A percentile compares a stretch with the other conserved stretches of the same genome.
Evolutionary conservation across 2,888 invertebrate genomes (phyloP).

Genomic region (Fragum whitleyi): DNA sequence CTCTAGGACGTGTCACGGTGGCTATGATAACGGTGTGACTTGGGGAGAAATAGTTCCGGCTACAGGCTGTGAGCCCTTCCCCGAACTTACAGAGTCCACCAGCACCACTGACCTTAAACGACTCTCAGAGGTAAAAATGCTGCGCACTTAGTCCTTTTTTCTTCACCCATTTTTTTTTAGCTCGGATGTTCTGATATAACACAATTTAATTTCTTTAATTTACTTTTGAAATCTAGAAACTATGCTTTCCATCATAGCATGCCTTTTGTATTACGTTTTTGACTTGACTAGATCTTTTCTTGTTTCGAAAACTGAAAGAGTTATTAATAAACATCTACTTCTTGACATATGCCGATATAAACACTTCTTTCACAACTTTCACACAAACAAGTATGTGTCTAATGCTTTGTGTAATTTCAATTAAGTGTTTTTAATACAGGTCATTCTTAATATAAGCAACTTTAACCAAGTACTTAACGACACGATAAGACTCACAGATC

Average conservation of each 20-base stretch:
- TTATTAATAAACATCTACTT: too few relatives aligned
- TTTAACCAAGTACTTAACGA: conserved; percentile 26
- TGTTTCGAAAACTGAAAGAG: too few relatives aligned
- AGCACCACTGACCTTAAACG: conserved; percentile 45
- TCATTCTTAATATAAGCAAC: conserved; percentile 28
- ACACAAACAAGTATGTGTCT: too few relatives aligned
- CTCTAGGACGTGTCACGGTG: conserved; percentile 34
- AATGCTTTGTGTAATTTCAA: not conserved
- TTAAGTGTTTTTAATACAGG: conserved; percentile 34
- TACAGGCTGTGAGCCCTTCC: conserved; percentile 28
- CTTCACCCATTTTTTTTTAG: not conserved
- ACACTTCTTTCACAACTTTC: too few relatives aligned
- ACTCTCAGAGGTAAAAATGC: conserved; percentile 57
- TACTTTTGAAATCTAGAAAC: not conserved
- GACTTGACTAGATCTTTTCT: too few relatives aligned
- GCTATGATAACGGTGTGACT: conserved; percentile 39
- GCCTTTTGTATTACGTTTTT: too few relatives aligned
- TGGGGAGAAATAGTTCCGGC: conserved; percentile 31
- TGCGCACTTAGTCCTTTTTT: too few relatives aligned
- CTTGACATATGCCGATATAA: too few relatives aligned
- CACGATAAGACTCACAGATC: conserved; percentile 25
- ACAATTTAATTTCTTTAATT: not conserved
- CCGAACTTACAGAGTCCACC: conserved; percentile 30
- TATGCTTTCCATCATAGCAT: too few relatives aligned
- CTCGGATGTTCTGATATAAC: not conserved